Percentiles rank a stretch among this genome's conserved stretches.
Evolutionary conservation across 2,888 invertebrate genomes (phyloP).

Genomic region (Caenorhabditis parvicauda): DNA sequence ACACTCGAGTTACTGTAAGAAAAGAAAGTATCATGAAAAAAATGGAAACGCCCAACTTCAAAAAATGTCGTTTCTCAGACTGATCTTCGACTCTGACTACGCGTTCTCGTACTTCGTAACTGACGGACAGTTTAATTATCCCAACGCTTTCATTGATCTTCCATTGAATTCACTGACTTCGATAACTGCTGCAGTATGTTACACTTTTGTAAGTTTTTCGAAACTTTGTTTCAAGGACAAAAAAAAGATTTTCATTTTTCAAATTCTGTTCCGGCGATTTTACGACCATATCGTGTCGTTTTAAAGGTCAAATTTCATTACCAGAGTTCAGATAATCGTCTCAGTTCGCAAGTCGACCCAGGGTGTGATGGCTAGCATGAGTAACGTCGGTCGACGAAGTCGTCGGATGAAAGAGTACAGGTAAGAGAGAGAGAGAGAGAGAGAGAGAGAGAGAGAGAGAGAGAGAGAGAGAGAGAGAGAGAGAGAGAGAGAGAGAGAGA

Average conservation of each 20-base stretch:
- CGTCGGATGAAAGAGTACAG: not conserved
- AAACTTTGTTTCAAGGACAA: not conserved
- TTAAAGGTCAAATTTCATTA: too few species aligned
- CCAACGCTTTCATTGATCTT: conserved; percentile 36
- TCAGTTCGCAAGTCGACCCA: not conserved
- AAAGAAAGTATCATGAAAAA: not conserved
- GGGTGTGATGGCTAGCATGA: not conserved
- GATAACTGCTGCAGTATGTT: conserved; percentile 22
- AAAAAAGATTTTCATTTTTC: too few species aligned
- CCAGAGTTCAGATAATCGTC: not conserved
- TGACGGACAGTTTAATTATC: conserved; percentile 27
- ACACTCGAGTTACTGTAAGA: too few species aligned
- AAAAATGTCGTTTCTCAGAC: conserved; percentile 26
- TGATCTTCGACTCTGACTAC: conserved; percentile 27
- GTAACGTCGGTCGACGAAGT: not conserved
- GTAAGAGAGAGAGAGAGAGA: too few species aligned
- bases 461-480: too few species aligned
- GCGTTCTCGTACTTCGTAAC: conserved; percentile 30
- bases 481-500: too few species aligned
- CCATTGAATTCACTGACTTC: conserved; percentile 32
- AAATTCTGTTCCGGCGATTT: too few species aligned
- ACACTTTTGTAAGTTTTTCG: conserved; percentile 17
- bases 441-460: too few species aligned
- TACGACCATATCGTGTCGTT: too few species aligned
- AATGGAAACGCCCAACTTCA: too few species aligned